Conservation (phyloP, 2,113 vertebrate species). For the Connochaetes taurinus region DNA sequence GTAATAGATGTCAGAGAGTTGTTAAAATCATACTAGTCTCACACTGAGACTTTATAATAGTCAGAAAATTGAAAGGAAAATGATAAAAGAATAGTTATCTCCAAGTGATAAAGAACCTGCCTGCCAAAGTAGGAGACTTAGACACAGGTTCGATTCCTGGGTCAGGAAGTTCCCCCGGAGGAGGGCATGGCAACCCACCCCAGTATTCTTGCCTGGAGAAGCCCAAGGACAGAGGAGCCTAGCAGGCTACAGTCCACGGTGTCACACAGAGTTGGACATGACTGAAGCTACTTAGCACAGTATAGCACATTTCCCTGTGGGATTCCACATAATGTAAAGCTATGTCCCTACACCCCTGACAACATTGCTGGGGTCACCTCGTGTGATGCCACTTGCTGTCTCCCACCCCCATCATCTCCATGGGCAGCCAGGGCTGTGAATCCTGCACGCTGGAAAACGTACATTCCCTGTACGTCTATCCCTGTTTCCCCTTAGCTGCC, state of each 20-base stretch:
- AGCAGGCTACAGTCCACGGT: neutral
- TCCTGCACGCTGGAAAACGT: neutral
- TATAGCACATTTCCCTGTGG: neutral
- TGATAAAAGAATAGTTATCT: neutral
- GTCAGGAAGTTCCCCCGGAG: neutral
- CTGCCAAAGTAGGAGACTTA: neutral
- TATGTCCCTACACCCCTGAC: neutral
- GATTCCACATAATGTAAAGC: neutral
- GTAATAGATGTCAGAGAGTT: neutral
- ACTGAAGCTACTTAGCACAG: neutral
- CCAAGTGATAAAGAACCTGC: neutral
- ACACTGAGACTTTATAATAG: neutral
- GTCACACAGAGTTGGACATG: neutral
- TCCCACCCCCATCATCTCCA: neutral
- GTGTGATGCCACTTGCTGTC: accelerated
- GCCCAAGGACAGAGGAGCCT: neutral
- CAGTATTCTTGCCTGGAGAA: neutral
- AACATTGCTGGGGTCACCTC: too few relatives aligned
- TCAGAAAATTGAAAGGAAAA: neutral
- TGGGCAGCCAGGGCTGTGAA: accelerated
- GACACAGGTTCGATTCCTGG: neutral
- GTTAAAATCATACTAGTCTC: neutral
- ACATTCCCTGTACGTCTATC: neutral
- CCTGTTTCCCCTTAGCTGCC: neutral
- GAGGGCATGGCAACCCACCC: neutral